These are phyloP conservation scores for Phataginus tricuspis DNA, from an alignment of 2,797 vertebrate genomes.

Conservation along the genomic window DNA sequence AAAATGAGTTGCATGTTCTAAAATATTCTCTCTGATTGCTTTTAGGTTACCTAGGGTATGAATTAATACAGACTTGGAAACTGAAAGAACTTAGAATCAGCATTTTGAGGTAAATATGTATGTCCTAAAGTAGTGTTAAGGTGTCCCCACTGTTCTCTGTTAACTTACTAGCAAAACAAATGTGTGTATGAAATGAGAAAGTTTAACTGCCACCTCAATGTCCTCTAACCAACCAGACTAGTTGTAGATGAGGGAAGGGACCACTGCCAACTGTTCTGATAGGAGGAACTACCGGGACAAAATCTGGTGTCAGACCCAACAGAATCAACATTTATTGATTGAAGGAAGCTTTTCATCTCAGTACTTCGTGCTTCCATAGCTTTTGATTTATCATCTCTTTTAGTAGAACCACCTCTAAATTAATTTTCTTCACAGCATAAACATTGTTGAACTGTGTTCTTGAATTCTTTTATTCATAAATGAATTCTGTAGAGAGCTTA, in stretches of 20 bases:
- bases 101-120: slow-evolving; percentile 85
- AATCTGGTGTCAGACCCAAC: not conserved
- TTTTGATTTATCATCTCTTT: not conserved
- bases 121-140: slow-evolving; percentile 77
- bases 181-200: slow-evolving; percentile 62
- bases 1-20: slow-evolving; percentile 79
- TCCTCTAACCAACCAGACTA: not conserved
- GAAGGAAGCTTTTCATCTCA: not conserved
- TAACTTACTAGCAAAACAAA: slow-evolving; percentile 64
- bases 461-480: slow-evolving; percentile 10
- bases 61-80: slow-evolving; percentile 86
- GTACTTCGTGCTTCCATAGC: not conserved
- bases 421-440: not conserved
- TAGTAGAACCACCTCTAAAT: not conserved
- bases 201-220: not conserved
- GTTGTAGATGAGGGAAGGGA: not conserved
- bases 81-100: slow-evolving; percentile 87
- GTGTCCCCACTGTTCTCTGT: slow-evolving; percentile 61
- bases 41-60: slow-evolving; percentile 87
- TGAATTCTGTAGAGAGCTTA: not conserved
- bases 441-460: not conserved
- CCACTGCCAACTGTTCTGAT: rapidly evolving
- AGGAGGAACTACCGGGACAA: no score
- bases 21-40: slow-evolving; percentile 84
- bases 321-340: not conserved